phyloP scores from a whole-genome alignment of 1,140 invertebrate species.

The Littorina saxatilis region DNA sequence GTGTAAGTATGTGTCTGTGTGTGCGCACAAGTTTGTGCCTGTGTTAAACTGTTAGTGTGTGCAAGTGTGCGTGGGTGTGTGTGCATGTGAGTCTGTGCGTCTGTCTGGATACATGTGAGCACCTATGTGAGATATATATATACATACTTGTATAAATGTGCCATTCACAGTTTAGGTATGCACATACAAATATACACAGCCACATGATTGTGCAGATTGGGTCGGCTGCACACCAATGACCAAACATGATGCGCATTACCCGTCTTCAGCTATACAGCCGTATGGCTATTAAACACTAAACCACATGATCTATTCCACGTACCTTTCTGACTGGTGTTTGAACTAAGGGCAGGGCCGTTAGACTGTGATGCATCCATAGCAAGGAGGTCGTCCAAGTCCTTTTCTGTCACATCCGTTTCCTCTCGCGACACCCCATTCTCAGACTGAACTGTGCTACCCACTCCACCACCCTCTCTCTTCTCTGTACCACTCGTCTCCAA shows the following conservation, averaged over 20 bases:
- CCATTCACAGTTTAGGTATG: too few relatives aligned
- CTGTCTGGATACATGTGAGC: background rate
- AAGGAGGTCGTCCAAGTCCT: conserved; percentile 13
- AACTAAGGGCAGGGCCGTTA: background rate
- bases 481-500: background rate
- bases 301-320: background rate
- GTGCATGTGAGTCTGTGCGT: too few relatives aligned
- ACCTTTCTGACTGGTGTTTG: background rate
- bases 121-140: too few relatives aligned
- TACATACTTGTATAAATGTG: too few relatives aligned
- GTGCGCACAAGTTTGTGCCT: too few relatives aligned
- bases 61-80: too few relatives aligned
- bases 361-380: background rate
- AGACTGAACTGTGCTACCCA: background rate
- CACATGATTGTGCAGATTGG: background rate
- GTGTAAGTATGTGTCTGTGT: too few relatives aligned
- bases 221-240: background rate
- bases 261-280: background rate
- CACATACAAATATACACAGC: too few relatives aligned
- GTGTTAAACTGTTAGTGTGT: too few relatives aligned
- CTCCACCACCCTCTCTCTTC: background rate
- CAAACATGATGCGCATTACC: background rate
- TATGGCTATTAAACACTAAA: background rate
- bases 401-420: background rate
- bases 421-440: background rate